Evolutionary conservation across 2,113 vertebrate species (phyloP), one percentile per base, ranked within the genome.

Genomic region (Nipponia nippon): DNA sequence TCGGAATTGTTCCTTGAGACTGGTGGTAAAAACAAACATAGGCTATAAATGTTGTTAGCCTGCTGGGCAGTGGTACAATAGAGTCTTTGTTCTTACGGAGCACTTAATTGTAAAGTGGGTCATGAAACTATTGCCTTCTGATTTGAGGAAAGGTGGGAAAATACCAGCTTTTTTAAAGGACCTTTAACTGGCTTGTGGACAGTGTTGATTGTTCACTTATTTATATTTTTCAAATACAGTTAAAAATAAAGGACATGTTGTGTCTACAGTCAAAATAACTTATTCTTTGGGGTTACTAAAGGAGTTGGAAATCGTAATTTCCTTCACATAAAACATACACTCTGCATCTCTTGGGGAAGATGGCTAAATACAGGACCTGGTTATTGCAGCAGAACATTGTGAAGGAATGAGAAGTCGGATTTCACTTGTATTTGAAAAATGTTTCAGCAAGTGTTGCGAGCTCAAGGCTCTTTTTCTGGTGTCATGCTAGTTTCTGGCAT

Each of bases 101-200:
- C 52, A 38, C 77, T 95, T 94, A 91, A 87, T 95, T 95, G 66
- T 92, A 91, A 92, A 94, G 75, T 94, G 89, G 94, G 81, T 95
- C 89, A 80, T 61, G 84, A 95, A 95, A 80, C 73, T 83, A 55
- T 87, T 89, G 89, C 81, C 50, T 90, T 95, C 81, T 91, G 81
- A 87, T 95, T 93, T 86, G 82, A 92, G 71, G 63, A 91, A 80
- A 96, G 79, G 70, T 90, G 59, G 78, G 87, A 62, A 88, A 94
- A 92, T 14, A 83, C 26, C 50, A 70, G 20, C 16, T 56, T 71
- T 71, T 73, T 70, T 55, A 0, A 78, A 89, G 52, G 52, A 72
- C 52, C 18, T 83, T 82, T 85, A 82, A 7, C 59, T 82, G 50
- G 10, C 17, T 73, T 80, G 16, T 77, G 56, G 58, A 32, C 53